These are phyloP conservation scores for Sus cebifrons DNA, from an alignment of 2,797 vertebrate species.

Conservation along the genomic window DNA sequence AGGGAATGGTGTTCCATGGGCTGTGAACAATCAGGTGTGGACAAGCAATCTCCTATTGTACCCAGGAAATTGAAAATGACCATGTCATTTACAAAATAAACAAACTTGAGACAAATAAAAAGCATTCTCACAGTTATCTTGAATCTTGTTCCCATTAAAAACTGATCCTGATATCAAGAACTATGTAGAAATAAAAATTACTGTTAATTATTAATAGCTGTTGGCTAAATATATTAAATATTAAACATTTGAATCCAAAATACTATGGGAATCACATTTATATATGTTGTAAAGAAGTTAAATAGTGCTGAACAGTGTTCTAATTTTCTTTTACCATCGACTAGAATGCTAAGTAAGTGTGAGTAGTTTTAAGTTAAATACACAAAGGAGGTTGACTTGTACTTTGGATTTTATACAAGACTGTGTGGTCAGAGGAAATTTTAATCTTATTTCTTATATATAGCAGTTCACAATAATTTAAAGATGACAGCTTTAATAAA, in stretches of 20 bases:
- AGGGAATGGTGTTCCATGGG: neutral
- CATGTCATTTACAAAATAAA: conserved; percentile 18
- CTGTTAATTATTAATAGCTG: conserved; percentile 70
- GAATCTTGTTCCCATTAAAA: conserved; percentile 50
- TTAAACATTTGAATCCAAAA: conserved; percentile 70
- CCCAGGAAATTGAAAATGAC: conserved; percentile 43
- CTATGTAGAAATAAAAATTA: conserved; percentile 65
- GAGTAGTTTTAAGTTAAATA: conserved; percentile 40
- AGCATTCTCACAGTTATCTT: conserved; percentile 29
- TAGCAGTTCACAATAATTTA: conserved; percentile 78
- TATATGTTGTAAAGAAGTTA: conserved; percentile 65
- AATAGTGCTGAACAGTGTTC: conserved; percentile 63
- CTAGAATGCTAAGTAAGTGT: conserved; percentile 73
- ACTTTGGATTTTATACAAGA: conserved; percentile 21
- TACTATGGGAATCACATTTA: conserved; percentile 41
- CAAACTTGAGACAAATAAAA: conserved; percentile 43
- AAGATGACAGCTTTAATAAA: conserved; percentile 81
- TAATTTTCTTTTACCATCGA: conserved; percentile 78
- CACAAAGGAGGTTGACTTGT: conserved; percentile 28
- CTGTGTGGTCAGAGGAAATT: conserved; percentile 77
- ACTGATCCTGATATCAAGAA: conserved; percentile 69
- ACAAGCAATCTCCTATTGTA: neutral
- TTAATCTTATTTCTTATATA: conserved; percentile 75
- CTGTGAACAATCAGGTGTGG: neutral
- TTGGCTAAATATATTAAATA: conserved; percentile 41